These are phyloP conservation scores for Calephelis virginiensis DNA, from an alignment of 1,140 invertebrate genomes.

Conservation along the genomic window DNA sequence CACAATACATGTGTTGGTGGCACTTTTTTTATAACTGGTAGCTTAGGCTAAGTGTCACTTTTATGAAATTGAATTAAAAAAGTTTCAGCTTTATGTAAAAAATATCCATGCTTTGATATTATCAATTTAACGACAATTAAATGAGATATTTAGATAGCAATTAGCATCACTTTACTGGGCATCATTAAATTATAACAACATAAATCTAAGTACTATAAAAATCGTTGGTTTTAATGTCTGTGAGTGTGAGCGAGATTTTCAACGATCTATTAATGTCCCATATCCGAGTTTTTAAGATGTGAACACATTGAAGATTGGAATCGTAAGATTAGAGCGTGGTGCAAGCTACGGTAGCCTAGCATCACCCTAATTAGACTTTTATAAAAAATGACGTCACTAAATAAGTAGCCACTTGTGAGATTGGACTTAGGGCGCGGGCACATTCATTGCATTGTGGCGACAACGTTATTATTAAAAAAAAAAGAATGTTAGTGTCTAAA, in stretches of 20 bases:
- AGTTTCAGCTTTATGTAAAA: conserved; percentile 34
- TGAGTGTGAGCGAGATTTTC: conserved; percentile 13
- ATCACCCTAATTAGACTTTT: neutral
- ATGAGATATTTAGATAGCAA: conserved; percentile 53
- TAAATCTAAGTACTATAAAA: conserved; percentile 19
- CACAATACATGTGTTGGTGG: no score
- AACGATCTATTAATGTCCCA: conserved; percentile 5
- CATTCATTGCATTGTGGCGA: no score
- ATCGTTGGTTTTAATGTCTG: conserved; percentile 6
- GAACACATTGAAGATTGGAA: conserved; percentile 5
- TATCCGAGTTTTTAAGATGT: conserved; percentile 15
- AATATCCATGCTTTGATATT: conserved; percentile 44
- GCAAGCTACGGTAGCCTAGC: neutral
- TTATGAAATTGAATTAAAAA: neutral
- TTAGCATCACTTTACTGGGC: conserved; percentile 37
- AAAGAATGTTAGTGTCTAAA: no score
- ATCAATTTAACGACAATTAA: conserved; percentile 44
- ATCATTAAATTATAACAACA: conserved; percentile 10
- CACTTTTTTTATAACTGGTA: no score
- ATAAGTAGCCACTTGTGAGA: no score
- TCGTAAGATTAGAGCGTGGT: neutral
- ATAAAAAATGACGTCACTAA: no score
- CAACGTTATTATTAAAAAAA: no score
- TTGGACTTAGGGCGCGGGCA: no score
- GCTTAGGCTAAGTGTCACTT: no score